Evolutionary conservation across 1,140 invertebrate genomes (phyloP).

Genomic region (Heliconius hewitsoni): DNA sequence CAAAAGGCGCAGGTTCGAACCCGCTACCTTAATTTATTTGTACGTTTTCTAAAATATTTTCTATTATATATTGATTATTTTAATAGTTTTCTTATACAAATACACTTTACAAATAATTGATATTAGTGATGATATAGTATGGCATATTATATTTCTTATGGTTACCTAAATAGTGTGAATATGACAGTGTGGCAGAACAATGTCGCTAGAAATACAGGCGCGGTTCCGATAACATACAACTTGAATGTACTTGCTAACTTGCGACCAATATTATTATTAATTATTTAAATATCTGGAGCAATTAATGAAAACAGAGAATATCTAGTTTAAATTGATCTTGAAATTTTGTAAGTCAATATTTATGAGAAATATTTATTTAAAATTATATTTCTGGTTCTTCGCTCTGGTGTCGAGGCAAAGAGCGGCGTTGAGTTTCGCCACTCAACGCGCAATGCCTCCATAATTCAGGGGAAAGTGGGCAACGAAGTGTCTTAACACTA

Average conservation of each 20-base stretch:
- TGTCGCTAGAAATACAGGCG: not conserved
- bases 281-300: not conserved
- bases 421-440: too few relatives aligned
- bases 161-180: not conserved
- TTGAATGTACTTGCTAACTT: not conserved
- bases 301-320: not conserved
- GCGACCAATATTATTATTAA: not conserved
- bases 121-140: not conserved
- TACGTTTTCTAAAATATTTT: too few relatives aligned
- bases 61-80: too few relatives aligned
- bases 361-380: not conserved
- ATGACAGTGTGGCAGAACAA: slow-evolving; percentile 3
- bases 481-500: too few relatives aligned
- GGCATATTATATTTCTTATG: not conserved
- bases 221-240: not conserved
- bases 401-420: too few relatives aligned
- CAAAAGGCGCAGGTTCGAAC: too few relatives aligned
- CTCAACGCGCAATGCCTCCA: too few relatives aligned
- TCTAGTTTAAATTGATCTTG: not conserved
- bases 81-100: too few relatives aligned
- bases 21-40: too few relatives aligned
- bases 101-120: not conserved
- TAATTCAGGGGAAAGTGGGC: too few relatives aligned
- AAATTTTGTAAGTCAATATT: not conserved
- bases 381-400: too few relatives aligned